Evolutionary conservation across 23 tunicate genomes (phyloP).

Genomic region (Ciona savignyi): DNA sequence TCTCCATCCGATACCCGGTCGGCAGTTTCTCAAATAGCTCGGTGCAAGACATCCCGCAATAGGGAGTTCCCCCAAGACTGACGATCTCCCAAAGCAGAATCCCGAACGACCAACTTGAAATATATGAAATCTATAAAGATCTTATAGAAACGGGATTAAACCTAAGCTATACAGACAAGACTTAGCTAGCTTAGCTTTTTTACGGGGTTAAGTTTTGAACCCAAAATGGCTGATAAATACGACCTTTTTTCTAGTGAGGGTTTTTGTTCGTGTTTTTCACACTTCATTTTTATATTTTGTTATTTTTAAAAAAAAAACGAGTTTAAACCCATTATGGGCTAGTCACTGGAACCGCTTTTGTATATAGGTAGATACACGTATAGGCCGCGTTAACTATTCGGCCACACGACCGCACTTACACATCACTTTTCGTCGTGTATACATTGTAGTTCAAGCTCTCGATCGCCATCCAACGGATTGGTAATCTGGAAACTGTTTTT

Average conservation of each 20-base stretch:
- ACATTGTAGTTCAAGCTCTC: constrained; percentile 94
- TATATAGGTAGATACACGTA: too few species aligned
- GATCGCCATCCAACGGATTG: constrained; percentile 98
- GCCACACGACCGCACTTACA: constrained; percentile 47
- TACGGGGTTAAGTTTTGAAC: too few species aligned
- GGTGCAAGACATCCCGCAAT: constrained; percentile 94
- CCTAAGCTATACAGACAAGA: too few species aligned
- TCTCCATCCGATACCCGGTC: constrained; percentile 71
- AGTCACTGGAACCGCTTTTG: too few species aligned
- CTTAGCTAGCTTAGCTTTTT: too few species aligned
- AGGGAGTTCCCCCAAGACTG: constrained; percentile 95
- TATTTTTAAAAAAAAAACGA: not conserved
- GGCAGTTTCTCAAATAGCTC: constrained; percentile 87
- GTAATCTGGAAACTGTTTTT: constrained; percentile 65
- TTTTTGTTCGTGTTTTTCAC: not conserved
- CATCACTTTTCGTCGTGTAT: constrained; percentile 86
- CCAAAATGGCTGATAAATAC: too few species aligned
- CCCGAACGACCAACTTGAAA: constrained; percentile 82
- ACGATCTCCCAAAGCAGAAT: constrained; percentile 89
- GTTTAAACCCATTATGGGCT: too few species aligned
- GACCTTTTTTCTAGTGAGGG: too few species aligned
- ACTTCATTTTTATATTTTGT: not conserved
- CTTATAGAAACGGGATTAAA: too few species aligned
- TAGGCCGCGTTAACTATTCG: not conserved
- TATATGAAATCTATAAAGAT: not conserved